Evolutionary conservation across 2,113 vertebrate genomes (phyloP), one percentile per base, ranked within the genome.

Genomic region (Corythornis cristatus): DNA sequence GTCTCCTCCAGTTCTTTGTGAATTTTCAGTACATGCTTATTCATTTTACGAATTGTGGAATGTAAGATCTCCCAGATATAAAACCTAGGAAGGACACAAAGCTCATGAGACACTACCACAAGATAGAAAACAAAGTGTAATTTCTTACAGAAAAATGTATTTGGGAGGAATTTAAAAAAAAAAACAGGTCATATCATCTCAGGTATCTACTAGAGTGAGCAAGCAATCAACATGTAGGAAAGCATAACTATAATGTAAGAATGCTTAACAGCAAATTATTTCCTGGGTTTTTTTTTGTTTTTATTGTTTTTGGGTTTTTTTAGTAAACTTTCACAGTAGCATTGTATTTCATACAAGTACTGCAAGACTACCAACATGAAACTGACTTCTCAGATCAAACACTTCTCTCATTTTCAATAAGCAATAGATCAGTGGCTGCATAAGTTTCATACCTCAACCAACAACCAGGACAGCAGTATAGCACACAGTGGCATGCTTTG

Each of bases 21-120:
- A 94, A 99, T 99, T 98, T 99, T 99, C 96, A 99, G 97, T 83
- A 99, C 99, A 7, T 99, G 99, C 88, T 99, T 99, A 97, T 99
- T 99, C 99, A 99, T 99, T 96, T 99, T 99, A 35, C 99, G 98
- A 93, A 99, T 99, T 64, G 99, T 99, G 18, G 99, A 99, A 94
- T 99, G 99, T 57, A 99, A 97, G 83, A 99, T 99, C 98, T 99
- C 99, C 99, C 99, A 99, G 65, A 98, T 97, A 83, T 98, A 99
- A 82, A 99, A 98, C 95, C 99, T 99, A 95, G 12, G 8, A 77
- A 83, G 75, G 42, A 83, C 80, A 64, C 13, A 83, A 67, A 65
- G n/a, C 58, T 79, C 84, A 83, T 45, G 28, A 43, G 8, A 40
- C 13, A 11, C 33, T 35, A 45, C 14, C 31, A 8, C 18, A 60